Percentiles rank a stretch among this genome's conserved stretches.
Evolutionary conservation across 2,113 vertebrate species (phyloP).

Genomic region (Crotalus helleri): DNA sequence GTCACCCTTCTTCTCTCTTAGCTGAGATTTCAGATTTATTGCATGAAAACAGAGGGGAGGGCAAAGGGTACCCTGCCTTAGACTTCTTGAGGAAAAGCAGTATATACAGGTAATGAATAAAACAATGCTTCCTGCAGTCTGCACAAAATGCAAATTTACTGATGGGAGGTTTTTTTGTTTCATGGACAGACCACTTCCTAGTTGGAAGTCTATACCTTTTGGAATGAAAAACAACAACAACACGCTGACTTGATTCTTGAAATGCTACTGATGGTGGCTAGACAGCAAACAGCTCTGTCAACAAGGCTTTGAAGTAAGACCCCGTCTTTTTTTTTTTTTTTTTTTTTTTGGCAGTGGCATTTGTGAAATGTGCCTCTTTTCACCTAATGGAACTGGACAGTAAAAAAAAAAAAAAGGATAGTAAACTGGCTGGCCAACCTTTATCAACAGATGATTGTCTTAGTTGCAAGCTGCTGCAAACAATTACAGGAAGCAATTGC

Average conservation of each 20-base stretch:
- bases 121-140: background rate
- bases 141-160: background rate
- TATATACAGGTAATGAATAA: background rate
- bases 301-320: slow-evolving; percentile 22
- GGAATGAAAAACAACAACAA: fast-evolving
- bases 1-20: background rate
- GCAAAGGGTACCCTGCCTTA: background rate
- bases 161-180: too few relatives aligned
- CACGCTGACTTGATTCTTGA: background rate
- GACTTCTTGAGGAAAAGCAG: background rate
- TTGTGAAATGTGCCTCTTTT: slow-evolving; percentile 44
- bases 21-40: background rate
- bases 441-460: slow-evolving; percentile 48
- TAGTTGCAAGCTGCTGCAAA: slow-evolving; percentile 30
- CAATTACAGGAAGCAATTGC: slow-evolving; percentile 63
- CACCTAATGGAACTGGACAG: slow-evolving; percentile 53
- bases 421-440: slow-evolving; percentile 45
- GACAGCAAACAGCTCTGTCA: background rate
- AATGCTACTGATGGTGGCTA: background rate
- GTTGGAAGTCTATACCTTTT: background rate
- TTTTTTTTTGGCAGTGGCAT: background rate
- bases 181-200: background rate
- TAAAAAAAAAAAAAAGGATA: slow-evolving; percentile 58
- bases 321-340: background rate
- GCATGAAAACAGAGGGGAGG: background rate